phyloP scores from a whole-genome alignment of 1,140 invertebrate species.

The Polyergus mexicanus region DNA sequence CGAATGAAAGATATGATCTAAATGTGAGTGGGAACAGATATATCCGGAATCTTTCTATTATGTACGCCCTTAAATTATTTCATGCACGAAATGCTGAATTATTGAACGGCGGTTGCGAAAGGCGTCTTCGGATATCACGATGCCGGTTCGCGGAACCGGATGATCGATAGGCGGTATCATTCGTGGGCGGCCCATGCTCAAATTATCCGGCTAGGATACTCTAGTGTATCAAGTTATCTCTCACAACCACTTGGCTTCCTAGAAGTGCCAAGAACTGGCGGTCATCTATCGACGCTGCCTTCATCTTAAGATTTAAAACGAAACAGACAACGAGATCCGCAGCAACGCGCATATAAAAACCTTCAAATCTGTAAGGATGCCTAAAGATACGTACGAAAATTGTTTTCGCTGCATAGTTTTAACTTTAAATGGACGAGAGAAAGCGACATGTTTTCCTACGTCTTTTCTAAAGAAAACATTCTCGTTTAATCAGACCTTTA shows the following conservation, averaged over 20 bases:
- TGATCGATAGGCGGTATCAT: conserved; percentile 73
- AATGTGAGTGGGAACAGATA: background rate
- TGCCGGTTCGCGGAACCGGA: conserved; percentile 68
- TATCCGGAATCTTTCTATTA: conserved; percentile 10
- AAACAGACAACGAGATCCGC: background rate
- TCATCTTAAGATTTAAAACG: conserved; percentile 19
- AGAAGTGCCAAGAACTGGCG: conserved; percentile 43
- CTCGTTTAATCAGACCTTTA: background rate
- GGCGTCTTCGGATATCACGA: conserved; percentile 53
- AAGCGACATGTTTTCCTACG: background rate
- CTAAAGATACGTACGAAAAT: background rate
- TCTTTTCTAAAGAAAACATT: background rate
- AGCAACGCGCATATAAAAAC: too few species aligned
- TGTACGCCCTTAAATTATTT: conserved; percentile 39
- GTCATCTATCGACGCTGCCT: conserved; percentile 47
- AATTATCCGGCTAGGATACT: conserved; percentile 65
- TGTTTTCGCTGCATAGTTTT: background rate
- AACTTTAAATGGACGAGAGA: background rate
- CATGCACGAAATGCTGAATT: conserved; percentile 43
- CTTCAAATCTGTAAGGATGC: background rate
- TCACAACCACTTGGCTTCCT: conserved; percentile 58
- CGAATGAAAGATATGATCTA: background rate
- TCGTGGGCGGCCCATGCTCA: conserved; percentile 50
- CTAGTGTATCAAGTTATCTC: conserved; percentile 69
- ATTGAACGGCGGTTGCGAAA: conserved; percentile 58